These are phyloP conservation scores for Trisateles emortualis DNA, from an alignment of 2,888 invertebrate species.

Conservation along the genomic window DNA sequence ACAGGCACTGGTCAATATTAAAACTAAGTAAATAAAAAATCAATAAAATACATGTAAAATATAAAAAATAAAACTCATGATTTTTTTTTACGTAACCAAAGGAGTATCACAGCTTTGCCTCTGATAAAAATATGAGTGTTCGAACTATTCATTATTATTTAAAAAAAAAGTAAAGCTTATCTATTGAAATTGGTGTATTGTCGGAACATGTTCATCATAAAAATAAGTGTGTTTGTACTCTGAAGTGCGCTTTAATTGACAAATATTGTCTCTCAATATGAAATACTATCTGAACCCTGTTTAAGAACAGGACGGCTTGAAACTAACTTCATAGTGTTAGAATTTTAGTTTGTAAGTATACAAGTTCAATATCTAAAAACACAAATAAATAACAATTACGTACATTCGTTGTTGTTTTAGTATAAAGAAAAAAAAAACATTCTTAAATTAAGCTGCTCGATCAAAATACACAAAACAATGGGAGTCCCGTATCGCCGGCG, in stretches of 20 bases:
- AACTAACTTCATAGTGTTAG: conserved; percentile 43
- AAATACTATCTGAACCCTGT: conserved; percentile 33
- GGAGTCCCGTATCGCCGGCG: conserved; percentile 59
- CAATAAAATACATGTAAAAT: conserved; percentile 43
- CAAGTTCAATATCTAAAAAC: conserved; percentile 38
- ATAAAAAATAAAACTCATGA: conserved; percentile 41
- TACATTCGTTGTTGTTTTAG: conserved; percentile 52
- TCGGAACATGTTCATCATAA: conserved; percentile 72
- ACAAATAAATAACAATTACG: conserved; percentile 49
- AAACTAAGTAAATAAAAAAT: conserved; percentile 49
- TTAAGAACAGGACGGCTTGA: conserved; percentile 39
- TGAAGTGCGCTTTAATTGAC: conserved; percentile 73
- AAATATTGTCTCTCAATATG: conserved; percentile 54
- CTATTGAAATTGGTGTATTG: conserved; percentile 67
- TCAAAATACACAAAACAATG: conserved; percentile 57
- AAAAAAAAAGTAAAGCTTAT: no score
- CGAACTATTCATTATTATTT: no score
- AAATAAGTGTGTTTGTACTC: conserved; percentile 73
- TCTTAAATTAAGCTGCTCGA: conserved; percentile 47
- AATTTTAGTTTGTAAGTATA: conserved; percentile 51
- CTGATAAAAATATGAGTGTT: conserved; percentile 50
- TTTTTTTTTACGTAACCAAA: conserved; percentile 39
- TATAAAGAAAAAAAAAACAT: conserved; percentile 48
- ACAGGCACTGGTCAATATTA: conserved; percentile 80
- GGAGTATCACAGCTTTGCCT: conserved; percentile 79